Base-by-base conservation (phyloP, 1,140 invertebrate genomes). In the Magallana ariakensis region DNA sequence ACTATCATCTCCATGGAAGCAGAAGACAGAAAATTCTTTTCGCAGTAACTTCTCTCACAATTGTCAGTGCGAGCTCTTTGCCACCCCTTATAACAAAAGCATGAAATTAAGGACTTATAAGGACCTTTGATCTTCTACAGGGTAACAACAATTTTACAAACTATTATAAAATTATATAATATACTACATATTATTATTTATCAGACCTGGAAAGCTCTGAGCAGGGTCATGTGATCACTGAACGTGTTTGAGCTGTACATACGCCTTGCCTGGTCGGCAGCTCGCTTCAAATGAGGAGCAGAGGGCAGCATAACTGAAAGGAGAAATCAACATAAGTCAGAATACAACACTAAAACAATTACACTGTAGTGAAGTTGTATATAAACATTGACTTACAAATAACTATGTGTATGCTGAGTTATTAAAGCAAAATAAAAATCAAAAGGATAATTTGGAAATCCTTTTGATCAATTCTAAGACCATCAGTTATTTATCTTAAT, bases 181-280 rank as follows among this genome's bases (percentile, higher is more conserved):
- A n/a, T 5, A 46, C 33, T 4, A 5, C 5, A 46, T 46, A 46
- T 46, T 46, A 46, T 46, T 46, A 46, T 46, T 46, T 4, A 46
- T 46, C 66, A 46, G 22, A 96, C 96, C 95, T 98, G 97, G 94
- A 98, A 99, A 0, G 97, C 96, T 91, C 97, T 95, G 8, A 99
- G 95, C 56, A 99, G 95, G 8, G 96, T 96, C 96, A 99, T 97
- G 93, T 99, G 98, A 95, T 99, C 99, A 88, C 98, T 99, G 88
- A 96, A 97, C 11, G 97, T 96, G 80, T 96, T 96, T 1, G 96
- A 96, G 0, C 97, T 95, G 87, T 99, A 96, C 87, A 96, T 96
- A 87, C 96, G 96, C 56, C 97, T 95, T 33, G 96, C 96, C 46
- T 94, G 93, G 9, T 94, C 93, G 2, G 96, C 96, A 16, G 66